These are phyloP conservation scores for Acrobasis repandana DNA, from an alignment of 2,888 invertebrate species.

Conservation along the genomic window DNA sequence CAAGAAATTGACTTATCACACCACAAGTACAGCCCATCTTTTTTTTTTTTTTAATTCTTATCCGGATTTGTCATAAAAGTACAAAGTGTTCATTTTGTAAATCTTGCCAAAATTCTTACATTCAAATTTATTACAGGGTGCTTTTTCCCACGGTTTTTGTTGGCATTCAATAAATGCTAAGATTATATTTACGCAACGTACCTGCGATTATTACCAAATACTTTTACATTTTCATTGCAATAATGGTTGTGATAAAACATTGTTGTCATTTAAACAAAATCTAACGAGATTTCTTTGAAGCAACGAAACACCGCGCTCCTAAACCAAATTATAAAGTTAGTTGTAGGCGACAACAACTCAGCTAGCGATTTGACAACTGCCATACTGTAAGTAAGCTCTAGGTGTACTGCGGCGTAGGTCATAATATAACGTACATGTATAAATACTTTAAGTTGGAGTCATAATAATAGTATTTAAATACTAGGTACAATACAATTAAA, in stretches of 20 bases:
- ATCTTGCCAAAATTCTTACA: slow-evolving; percentile 16
- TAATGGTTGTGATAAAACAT: slow-evolving; percentile 78
- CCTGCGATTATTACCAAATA: slow-evolving; percentile 73
- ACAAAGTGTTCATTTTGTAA: neutral
- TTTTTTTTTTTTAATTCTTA: too few relatives aligned
- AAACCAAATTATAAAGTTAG: slow-evolving; percentile 58
- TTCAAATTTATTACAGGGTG: slow-evolving; percentile 30
- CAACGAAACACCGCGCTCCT: slow-evolving; percentile 59
- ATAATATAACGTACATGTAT: slow-evolving; percentile 44
- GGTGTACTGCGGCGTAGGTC: slow-evolving; percentile 62
- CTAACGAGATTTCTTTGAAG: slow-evolving; percentile 41
- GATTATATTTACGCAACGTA: slow-evolving; percentile 58
- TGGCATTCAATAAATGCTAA: slow-evolving; percentile 41
- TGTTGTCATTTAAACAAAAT: slow-evolving; percentile 57
- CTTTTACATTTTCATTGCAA: slow-evolving; percentile 66
- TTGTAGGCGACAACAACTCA: slow-evolving; percentile 64
- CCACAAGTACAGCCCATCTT: too few relatives aligned
- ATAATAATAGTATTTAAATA: slow-evolving; percentile 79
- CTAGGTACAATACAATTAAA: slow-evolving; percentile 72
- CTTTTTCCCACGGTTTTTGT: slow-evolving; percentile 29
- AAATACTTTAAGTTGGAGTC: slow-evolving; percentile 76
- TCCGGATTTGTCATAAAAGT: neutral
- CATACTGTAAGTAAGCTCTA: slow-evolving; percentile 81
- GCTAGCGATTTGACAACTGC: slow-evolving; percentile 82
- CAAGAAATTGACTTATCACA: neutral